Conservation (phyloP, 2,113 vertebrate species). For the Hypanus sabinus region DNA sequence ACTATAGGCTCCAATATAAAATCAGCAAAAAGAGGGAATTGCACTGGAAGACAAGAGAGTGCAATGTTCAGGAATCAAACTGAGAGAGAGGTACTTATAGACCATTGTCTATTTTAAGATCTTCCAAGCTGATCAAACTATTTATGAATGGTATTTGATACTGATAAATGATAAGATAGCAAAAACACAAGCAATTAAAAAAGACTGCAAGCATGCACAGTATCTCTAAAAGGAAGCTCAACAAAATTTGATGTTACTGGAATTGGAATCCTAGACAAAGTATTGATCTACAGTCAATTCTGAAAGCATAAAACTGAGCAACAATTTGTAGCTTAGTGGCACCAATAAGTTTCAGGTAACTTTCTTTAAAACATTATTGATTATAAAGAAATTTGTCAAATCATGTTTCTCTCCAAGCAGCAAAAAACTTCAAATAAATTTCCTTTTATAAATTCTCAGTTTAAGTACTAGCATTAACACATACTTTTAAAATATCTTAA, state of each 20-base stretch:
- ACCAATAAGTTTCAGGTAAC: neutral
- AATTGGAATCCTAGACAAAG: neutral
- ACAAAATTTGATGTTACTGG: neutral
- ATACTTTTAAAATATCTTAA: neutral
- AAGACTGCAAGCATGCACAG: neutral
- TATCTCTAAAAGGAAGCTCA: neutral
- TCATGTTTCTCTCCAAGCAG: neutral
- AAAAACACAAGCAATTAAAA: neutral
- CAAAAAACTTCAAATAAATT: neutral
- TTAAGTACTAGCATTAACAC: neutral
- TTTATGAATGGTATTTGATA: neutral
- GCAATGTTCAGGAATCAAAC: neutral
- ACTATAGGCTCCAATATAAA: neutral
- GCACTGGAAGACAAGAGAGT: neutral
- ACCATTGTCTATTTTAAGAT: neutral
- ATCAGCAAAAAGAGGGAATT: neutral
- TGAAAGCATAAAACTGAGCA: constrained; percentile 13
- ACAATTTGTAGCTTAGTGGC: neutral
- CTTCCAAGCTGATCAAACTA: no score
- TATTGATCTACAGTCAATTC: neutral
- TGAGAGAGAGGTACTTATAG: no score
- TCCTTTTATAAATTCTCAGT: neutral
- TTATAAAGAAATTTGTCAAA: neutral
- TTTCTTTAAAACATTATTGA: neutral
- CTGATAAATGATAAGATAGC: neutral